Percentiles rank a stretch among this genome's conserved stretches.
Conservation (phyloP, 2,797 vertebrate species). For the Schizopygopsis pylzovi region DNA sequence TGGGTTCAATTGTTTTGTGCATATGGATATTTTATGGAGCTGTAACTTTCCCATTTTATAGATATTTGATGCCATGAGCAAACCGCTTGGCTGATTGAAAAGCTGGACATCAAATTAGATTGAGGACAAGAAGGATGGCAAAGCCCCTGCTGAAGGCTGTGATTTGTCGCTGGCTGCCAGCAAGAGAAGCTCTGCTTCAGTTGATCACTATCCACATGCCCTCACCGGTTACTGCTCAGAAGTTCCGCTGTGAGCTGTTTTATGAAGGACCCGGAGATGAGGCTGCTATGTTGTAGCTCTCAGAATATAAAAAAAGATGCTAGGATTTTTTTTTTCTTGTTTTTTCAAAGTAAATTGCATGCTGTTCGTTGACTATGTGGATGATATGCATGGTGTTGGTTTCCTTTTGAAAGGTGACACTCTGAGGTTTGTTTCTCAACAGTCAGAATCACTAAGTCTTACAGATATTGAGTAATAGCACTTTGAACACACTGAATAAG, state of each 20-base stretch:
- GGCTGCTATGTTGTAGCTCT: conserved; percentile 78
- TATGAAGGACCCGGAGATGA: conserved; percentile 90
- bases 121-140: conserved; percentile 94
- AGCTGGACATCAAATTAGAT: too few species aligned
- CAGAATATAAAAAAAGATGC: not conserved
- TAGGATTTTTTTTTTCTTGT: too few species aligned
- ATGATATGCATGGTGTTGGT: too few species aligned
- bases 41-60: not conserved
- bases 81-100: too few species aligned
- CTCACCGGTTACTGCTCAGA: conserved; percentile 94
- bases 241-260: conserved; percentile 93
- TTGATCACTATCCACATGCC: conserved; percentile 98
- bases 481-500: too few species aligned
- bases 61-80: too few species aligned
- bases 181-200: conserved; percentile 92
- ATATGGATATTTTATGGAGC: not conserved
- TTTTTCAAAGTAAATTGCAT: not conserved
- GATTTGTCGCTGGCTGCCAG: conserved; percentile 95
- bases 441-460: too few species aligned
- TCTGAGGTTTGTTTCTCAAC: too few species aligned
- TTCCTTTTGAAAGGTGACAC: too few species aligned
- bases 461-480: too few species aligned
- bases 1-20: not conserved
- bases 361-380: too few species aligned
- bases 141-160: conserved; percentile 95